Percentiles rank a stretch among this genome's conserved stretches.
Evolutionary conservation across 1,140 invertebrate genomes (phyloP).

Genomic region (Procambarus virginalis): DNA sequence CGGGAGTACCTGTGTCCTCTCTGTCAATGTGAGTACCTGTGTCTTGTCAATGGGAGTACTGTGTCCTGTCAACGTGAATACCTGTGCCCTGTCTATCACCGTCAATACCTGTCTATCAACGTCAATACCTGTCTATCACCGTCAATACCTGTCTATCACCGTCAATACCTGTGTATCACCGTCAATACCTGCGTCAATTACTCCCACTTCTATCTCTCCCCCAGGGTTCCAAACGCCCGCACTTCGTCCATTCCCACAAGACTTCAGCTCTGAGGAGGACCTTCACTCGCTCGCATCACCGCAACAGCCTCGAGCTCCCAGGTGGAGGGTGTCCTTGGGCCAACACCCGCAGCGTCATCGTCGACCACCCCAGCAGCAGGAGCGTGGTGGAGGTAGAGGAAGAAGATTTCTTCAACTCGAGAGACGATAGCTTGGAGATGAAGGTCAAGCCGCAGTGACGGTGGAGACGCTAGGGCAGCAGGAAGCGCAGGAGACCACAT

Average conservation of each 20-base stretch:
- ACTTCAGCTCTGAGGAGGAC: not conserved
- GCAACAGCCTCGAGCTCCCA: not conserved
- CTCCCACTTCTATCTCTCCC: not conserved
- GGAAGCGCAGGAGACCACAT: not conserved
- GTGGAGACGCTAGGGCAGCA: not conserved
- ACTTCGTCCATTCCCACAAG: not conserved
- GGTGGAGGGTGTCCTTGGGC: not conserved
- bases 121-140: not conserved
- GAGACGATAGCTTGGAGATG: not conserved
- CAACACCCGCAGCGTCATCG: not conserved
- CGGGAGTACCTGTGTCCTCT: too few relatives aligned
- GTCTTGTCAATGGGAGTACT: too few relatives aligned
- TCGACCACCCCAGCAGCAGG: not conserved
- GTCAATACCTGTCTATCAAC: too few relatives aligned
- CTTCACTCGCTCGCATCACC: not conserved
- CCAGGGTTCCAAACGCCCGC: not conserved
- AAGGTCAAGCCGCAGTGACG: not conserved
- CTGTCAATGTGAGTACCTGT: too few relatives aligned
- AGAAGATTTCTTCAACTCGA: not conserved
- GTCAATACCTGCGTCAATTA: too few relatives aligned
- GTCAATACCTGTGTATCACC: too few relatives aligned
- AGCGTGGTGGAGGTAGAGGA: constrained; percentile 1
- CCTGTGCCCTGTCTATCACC: too few relatives aligned
- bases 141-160: too few relatives aligned
- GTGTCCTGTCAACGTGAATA: too few relatives aligned